Evolutionary conservation across 2,888 invertebrate genomes (phyloP).

Genomic region (Sphaerophoria rueppellii): DNA sequence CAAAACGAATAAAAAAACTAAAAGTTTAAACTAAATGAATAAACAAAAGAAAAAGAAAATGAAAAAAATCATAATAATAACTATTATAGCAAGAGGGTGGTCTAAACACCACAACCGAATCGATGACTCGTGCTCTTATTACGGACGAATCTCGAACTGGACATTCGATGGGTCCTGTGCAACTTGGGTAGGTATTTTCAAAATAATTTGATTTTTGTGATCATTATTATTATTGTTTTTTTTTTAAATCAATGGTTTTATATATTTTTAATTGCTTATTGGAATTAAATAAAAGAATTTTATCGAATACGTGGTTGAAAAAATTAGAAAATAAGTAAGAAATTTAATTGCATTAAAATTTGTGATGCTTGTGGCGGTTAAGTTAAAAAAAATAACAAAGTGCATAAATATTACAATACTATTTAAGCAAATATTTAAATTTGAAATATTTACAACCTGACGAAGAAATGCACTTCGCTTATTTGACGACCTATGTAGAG

Average conservation of each 20-base stretch:
- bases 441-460: no score
- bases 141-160: constrained; percentile 94
- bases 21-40: constrained; percentile 57
- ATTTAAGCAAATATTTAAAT: no score
- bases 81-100: constrained; percentile 94
- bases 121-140: constrained; percentile 97
- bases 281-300: constrained; percentile 1
- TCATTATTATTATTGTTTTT: constrained; percentile 46
- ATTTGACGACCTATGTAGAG: no score
- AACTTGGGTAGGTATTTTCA: constrained; percentile 92
- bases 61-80: constrained; percentile 68
- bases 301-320: background rate
- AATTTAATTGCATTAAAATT: constrained; percentile 22
- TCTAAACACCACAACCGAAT: constrained; percentile 93
- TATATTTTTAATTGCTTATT: constrained; percentile 22
- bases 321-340: background rate
- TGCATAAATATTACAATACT: no score
- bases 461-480: no score
- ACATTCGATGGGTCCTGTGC: constrained; percentile 93
- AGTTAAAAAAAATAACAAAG: no score
- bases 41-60: constrained; percentile 57
- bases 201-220: constrained; percentile 33
- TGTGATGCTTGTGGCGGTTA: constrained; percentile 48
- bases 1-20: constrained; percentile 12
- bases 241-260: constrained; percentile 9